Evolutionary conservation across 2,113 vertebrate species (phyloP).

Genomic region (Hiodon tergisus): DNA sequence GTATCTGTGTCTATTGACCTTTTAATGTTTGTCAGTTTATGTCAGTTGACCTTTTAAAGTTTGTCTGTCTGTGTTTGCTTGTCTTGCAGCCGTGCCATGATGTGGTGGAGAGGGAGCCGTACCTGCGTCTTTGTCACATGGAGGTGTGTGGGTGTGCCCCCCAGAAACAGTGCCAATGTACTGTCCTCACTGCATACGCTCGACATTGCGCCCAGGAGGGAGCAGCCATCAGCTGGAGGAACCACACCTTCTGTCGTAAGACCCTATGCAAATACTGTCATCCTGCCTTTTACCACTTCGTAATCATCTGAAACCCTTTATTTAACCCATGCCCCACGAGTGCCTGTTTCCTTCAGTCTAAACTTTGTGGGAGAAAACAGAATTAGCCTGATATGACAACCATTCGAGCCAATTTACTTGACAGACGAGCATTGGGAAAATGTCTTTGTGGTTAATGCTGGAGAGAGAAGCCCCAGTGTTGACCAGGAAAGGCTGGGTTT

Average conservation of each 20-base stretch:
- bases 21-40: not conserved
- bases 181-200: conserved; percentile 68
- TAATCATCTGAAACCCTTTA: too few species aligned
- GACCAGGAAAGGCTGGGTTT: too few species aligned
- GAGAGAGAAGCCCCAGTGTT: too few species aligned
- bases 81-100: conserved; percentile 69
- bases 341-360: too few species aligned
- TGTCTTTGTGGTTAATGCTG: too few species aligned
- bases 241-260: conserved; percentile 74
- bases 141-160: conserved; percentile 68
- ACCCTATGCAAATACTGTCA: not conserved
- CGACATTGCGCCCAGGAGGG: conserved; percentile 73
- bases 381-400: too few species aligned
- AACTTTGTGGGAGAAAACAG: too few species aligned
- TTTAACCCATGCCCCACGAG: too few species aligned
- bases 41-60: not conserved
- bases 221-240: conserved; percentile 64
- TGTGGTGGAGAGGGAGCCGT: conserved; percentile 67
- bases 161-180: conserved; percentile 61
- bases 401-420: too few species aligned
- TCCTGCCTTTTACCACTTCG: not conserved
- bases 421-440: too few species aligned
- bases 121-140: conserved; percentile 64
- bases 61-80: not conserved
- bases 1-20: not conserved